Evolutionary conservation across 2,113 vertebrate genomes (phyloP).

Genomic region (Protomyctophum bolini): DNA sequence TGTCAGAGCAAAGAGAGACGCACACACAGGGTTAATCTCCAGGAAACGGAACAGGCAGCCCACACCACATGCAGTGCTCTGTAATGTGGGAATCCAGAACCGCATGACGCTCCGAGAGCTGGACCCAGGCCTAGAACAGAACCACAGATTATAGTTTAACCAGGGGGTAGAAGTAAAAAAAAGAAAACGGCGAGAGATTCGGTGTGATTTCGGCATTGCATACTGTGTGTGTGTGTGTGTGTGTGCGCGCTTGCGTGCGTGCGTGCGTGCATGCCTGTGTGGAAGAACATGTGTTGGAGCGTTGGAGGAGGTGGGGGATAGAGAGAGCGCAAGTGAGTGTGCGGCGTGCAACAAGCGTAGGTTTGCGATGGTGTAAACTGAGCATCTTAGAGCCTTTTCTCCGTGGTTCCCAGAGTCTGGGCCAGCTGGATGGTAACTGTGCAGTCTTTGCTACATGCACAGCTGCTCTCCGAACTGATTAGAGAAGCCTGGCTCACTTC

Average conservation of each 20-base stretch:
- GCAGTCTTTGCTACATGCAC: constrained; percentile 61
- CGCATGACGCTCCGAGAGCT: constrained; percentile 65
- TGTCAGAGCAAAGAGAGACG: constrained; percentile 65
- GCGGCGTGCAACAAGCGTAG: constrained; percentile 14
- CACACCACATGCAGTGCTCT: constrained; percentile 72
- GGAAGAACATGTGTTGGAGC: background rate
- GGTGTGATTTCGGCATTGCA: constrained; percentile 37
- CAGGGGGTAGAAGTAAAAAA: constrained; percentile 49
- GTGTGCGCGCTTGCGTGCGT: constrained; percentile 17
- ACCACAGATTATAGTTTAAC: constrained; percentile 67
- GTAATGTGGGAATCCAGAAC: constrained; percentile 76
- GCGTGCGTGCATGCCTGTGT: constrained; percentile 23
- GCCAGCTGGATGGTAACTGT: constrained; percentile 72
- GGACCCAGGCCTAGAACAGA: constrained; percentile 64
- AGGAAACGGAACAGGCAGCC: constrained; percentile 77
- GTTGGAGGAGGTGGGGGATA: background rate
- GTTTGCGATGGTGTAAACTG: constrained; percentile 57
- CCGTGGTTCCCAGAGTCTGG: constrained; percentile 72
- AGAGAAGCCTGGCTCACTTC: constrained; percentile 63
- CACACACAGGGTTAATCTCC: constrained; percentile 67
- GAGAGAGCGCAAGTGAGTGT: background rate
- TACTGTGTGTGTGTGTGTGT: constrained; percentile 23
- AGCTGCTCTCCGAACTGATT: constrained; percentile 78
- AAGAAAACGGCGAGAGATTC: constrained; percentile 13
- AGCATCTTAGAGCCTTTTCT: constrained; percentile 55